Evolutionary conservation across 2,113 vertebrate genomes (phyloP).

Genomic region (Bos taurus): ARS-UCD2.0 NC_037345.1:38307001-38307500

Average conservation of each 20-base stretch:
- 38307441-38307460: neutral
- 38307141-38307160: accelerated
- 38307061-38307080: neutral
- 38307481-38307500: neutral
- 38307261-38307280: neutral
- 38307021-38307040: neutral
- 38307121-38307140: accelerated
- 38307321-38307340: neutral
- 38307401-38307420: neutral
- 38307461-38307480: neutral
- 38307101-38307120: neutral
- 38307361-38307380: conserved; percentile 33
- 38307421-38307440: neutral
- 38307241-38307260: neutral
- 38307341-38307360: neutral
- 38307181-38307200: accelerated
- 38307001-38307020: neutral
- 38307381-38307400: neutral
- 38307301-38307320: neutral
- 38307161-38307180: neutral
- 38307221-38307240: neutral
- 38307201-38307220: neutral
- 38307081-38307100: accelerated
- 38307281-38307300: neutral
- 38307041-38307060: neutral